Conservation (phyloP, 2,888 invertebrate genomes). For the Meteorus cinctellus region DNA sequence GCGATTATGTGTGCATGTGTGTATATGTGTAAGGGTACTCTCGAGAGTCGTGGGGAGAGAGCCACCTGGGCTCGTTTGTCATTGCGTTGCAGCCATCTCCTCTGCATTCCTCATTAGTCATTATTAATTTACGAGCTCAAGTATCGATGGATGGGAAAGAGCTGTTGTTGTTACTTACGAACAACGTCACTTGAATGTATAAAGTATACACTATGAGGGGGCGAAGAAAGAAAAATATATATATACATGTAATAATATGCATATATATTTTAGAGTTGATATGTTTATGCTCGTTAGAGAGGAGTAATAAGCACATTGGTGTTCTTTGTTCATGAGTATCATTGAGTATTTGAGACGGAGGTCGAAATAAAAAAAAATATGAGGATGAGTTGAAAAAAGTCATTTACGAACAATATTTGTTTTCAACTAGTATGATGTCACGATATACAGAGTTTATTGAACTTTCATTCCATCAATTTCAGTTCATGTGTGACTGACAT, state of each 20-base stretch:
- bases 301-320: not conserved
- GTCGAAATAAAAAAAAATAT: not conserved
- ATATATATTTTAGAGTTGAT: not conserved
- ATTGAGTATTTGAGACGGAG: not conserved
- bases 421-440: not conserved
- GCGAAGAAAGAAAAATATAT: not conserved
- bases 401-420: not conserved
- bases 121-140: conserved; percentile 45
- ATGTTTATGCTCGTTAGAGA: not conserved
- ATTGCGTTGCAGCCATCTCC: conserved; percentile 43
- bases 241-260: too few relatives aligned
- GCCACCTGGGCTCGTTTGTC: conserved; percentile 48
- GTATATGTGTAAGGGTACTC: conserved; percentile 42
- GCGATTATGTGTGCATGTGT: conserved; percentile 29
- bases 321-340: conserved; percentile 1
- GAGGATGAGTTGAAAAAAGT: not conserved
- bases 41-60: conserved; percentile 45
- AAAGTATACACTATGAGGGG: not conserved
- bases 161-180: not conserved
- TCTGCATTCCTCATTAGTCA: conserved; percentile 45
- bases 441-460: not conserved
- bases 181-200: not conserved
- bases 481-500: not conserved
- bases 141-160: conserved; percentile 29
- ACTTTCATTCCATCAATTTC: not conserved